A percentile compares a stretch with the other conserved stretches of the same genome.
Conservation (phyloP, 2,888 invertebrate genomes). For the Monoplex corrugatus region DNA sequence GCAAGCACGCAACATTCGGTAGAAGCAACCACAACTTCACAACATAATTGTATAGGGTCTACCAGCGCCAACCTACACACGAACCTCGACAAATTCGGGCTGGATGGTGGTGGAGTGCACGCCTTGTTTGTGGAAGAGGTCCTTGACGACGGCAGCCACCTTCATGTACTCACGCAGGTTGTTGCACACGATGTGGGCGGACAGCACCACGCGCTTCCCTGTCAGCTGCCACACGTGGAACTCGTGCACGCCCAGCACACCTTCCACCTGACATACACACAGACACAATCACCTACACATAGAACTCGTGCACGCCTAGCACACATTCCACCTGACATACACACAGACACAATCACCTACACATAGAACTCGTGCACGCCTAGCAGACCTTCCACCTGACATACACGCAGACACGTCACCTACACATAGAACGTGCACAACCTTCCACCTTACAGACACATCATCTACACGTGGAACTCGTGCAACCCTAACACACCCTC, state of each 20-base stretch:
- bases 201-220: constrained; percentile 97
- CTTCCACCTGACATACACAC: constrained; percentile 86
- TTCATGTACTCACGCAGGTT: constrained; percentile 96
- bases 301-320: no score
- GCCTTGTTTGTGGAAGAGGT: constrained; percentile 98
- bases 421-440: no score
- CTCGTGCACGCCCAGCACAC: constrained; percentile 97
- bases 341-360: neutral
- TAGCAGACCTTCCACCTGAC: no score
- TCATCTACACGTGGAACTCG: no score
- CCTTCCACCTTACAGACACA: no score
- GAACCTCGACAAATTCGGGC: constrained; percentile 89
- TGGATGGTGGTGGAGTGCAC: constrained; percentile 99
- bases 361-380: neutral
- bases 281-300: no score
- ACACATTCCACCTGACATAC: no score
- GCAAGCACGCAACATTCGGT: neutral
- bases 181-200: constrained; percentile 96
- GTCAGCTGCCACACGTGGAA: constrained; percentile 99
- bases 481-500: no score
- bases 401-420: no score
- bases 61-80: constrained; percentile 53
- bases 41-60: no score
- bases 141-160: constrained; percentile 97
- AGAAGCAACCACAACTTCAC: no score